Conservation (phyloP, 1,140 invertebrate genomes). For the Araneus ventricosus region DNA sequence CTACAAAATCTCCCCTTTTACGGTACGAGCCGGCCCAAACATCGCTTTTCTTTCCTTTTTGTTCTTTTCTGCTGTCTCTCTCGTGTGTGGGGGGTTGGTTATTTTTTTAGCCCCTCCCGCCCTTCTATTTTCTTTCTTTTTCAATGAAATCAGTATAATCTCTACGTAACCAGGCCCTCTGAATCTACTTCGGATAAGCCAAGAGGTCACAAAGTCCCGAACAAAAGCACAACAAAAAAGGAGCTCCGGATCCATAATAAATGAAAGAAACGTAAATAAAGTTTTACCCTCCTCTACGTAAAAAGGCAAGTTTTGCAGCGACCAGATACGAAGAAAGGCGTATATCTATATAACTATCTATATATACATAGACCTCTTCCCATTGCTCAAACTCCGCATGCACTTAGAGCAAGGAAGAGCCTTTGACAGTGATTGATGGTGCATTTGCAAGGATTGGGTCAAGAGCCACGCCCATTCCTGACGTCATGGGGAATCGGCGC, state of each 20-base stretch:
- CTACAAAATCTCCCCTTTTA: conserved; percentile 33
- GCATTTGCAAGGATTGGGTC: conserved; percentile 68
- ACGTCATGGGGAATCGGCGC: conserved; percentile 64
- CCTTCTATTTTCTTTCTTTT: conserved; percentile 10
- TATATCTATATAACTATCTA: conserved; percentile 74
- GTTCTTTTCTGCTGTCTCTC: background rate
- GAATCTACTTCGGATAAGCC: background rate
- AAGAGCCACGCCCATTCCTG: conserved; percentile 57
- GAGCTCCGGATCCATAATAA: conserved; percentile 40
- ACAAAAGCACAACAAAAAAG: conserved; percentile 60
- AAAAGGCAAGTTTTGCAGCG: conserved; percentile 66
- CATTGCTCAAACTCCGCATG: conserved; percentile 29
- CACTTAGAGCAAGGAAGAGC: conserved; percentile 44
- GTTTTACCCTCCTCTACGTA: conserved; percentile 37
- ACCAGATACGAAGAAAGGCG: conserved; percentile 41
- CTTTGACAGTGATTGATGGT: conserved; percentile 68
- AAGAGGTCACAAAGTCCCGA: conserved; percentile 56
- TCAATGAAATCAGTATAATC: conserved; percentile 69
- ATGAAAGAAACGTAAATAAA: conserved; percentile 70
- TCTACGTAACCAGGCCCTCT: conserved; percentile 40
- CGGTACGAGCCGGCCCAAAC: background rate
- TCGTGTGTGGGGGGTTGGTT: background rate
- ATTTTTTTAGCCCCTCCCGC: background rate
- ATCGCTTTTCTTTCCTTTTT: background rate
- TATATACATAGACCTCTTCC: conserved; percentile 60